These are phyloP conservation scores for Drosophila anomelani DNA, from an alignment of 2,888 invertebrate genomes.

Conservation along the genomic window DNA sequence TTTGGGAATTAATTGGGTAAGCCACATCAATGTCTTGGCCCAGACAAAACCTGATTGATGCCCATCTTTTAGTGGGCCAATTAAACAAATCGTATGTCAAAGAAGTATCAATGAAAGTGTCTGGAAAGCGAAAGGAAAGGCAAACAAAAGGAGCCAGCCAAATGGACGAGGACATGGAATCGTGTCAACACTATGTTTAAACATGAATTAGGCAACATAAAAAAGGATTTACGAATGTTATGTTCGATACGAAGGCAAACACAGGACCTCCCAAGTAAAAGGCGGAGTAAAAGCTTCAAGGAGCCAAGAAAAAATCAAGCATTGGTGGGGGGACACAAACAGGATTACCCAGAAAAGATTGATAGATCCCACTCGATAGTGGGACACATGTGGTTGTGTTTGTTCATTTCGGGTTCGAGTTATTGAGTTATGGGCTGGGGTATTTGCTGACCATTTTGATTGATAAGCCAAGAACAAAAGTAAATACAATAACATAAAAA, in stretches of 20 bases:
- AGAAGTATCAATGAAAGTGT: slow-evolving; percentile 34
- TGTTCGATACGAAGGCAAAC: slow-evolving; percentile 63
- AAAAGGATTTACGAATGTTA: slow-evolving; percentile 75
- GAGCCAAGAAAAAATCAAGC: slow-evolving; percentile 36
- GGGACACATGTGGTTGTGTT: slow-evolving; percentile 27
- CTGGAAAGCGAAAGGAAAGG: slow-evolving; percentile 27
- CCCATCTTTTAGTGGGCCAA: slow-evolving; percentile 73
- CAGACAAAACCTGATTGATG: slow-evolving; percentile 68
- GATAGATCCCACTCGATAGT: slow-evolving; percentile 63
- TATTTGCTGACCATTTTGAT: slow-evolving; percentile 61
- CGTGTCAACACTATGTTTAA: slow-evolving; percentile 79
- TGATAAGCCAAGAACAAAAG: slow-evolving; percentile 59
- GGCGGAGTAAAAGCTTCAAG: slow-evolving; percentile 24
- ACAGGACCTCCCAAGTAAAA: slow-evolving; percentile 40
- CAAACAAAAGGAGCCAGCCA: slow-evolving; percentile 4
- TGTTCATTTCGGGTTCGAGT: slow-evolving; percentile 36
- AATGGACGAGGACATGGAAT: slow-evolving; percentile 26
- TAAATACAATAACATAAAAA: slow-evolving; percentile 23
- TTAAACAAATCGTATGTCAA: slow-evolving; percentile 71
- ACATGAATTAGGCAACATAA: slow-evolving; percentile 79
- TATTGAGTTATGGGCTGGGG: slow-evolving; percentile 64
- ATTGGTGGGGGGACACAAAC: slow-evolving; percentile 62
- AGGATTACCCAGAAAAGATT: slow-evolving; percentile 74
- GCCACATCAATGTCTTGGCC: slow-evolving; percentile 17
- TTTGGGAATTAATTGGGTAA: slow-evolving; percentile 57